Percentiles rank a stretch among this genome's conserved stretches.
Evolutionary conservation across 2,888 invertebrate genomes (phyloP).

Genomic region (Troilus luridus): DNA sequence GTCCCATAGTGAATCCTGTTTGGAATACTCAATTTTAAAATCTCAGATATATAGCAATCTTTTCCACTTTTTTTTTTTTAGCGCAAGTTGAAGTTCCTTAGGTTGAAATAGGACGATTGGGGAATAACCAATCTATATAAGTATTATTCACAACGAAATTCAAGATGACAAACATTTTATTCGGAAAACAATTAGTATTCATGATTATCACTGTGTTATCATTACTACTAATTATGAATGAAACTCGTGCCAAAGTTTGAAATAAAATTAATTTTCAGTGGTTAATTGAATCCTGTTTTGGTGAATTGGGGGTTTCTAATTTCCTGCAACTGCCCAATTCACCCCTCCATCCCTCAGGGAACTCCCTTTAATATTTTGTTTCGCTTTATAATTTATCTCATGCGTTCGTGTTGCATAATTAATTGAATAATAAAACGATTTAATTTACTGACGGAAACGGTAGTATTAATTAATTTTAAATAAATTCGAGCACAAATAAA

Average conservation of each 20-base stretch:
- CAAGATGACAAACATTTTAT: too few species aligned
- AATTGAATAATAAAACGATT: neutral
- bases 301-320: neutral
- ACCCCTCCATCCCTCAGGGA: neutral
- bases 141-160: too few species aligned
- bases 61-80: too few species aligned
- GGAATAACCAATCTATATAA: too few species aligned
- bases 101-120: too few species aligned
- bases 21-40: too few species aligned
- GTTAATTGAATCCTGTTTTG: slow-evolving; percentile 24
- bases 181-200: neutral
- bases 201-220: neutral
- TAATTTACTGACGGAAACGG: neutral
- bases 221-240: neutral
- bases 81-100: too few species aligned
- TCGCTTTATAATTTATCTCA: neutral
- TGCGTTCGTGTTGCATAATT: neutral
- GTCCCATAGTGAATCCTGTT: too few species aligned
- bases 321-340: slow-evolving; percentile 1
- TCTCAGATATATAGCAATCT: too few species aligned
- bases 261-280: slow-evolving; percentile 20
- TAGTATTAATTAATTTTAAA: neutral
- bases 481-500: too few species aligned
- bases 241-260: neutral
- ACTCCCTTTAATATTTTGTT: neutral